Evolutionary conservation across 2,888 invertebrate species (phyloP), one percentile per base, ranked within the genome.

Genomic region (Masnerella sp.): DNA sequence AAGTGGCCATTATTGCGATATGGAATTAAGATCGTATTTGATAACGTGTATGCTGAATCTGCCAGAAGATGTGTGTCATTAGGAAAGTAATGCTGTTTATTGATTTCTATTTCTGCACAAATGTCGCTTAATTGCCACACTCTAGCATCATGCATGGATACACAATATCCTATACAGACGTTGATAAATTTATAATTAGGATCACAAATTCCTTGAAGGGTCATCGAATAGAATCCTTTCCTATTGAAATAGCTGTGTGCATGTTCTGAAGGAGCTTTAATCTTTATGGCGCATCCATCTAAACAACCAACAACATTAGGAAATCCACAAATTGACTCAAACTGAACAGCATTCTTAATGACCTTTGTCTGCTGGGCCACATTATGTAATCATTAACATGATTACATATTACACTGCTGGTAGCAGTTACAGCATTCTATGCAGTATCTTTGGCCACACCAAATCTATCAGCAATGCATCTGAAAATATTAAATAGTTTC

Each of bases 401-500:
- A 5, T 3, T 5, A 2, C 56, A 56, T 11, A 54, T 9, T 15
- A 54, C 42, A 15, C 11, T 15, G 1, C 40, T 11, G 2, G 38
- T 15, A 14, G 30, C 15, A 12, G 32, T 30, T 9, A 47, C 22
- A 25, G 22, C 18, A 12, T 2, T n/a, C 59, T 36, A 59, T 4
- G 36, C 34, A 5, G 59, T 25, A 1, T 5, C 4, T 47, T 59
- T 34, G 3, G 47, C 8, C 15, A 59, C 28, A 8, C 28, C 28
- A 17, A 59, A 59, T 59, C 59, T 22, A 17, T 59, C 59, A 8
- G 59, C 59, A n/a, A 59, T 59, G 12, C 59, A 59, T 34, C 59
- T 59, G n/a, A 7, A 43, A 54, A 51, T 32, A 7, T 25, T 5
- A 7, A 25, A 7, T 25, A 4, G 7, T 25, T 25, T 25, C 7